phyloP scores from a whole-genome alignment of 2,888 invertebrate species.

The Platynereis dumerilii region DNA sequence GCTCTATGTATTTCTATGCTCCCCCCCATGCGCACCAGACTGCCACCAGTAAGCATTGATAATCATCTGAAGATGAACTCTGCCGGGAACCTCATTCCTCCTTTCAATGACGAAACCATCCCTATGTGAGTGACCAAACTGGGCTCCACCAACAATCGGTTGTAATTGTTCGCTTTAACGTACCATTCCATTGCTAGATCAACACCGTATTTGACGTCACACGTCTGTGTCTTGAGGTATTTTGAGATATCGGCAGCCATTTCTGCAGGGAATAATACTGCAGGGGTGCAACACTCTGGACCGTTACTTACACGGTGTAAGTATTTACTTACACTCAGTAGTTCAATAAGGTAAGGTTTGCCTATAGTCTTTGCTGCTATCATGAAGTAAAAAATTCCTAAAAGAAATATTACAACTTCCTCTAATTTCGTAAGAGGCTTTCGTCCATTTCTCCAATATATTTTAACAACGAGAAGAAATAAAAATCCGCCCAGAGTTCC shows the following conservation, averaged over 20 bases:
- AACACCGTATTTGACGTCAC: constrained; percentile 6
- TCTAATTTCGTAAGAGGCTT: neutral
- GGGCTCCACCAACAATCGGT: constrained; percentile 18
- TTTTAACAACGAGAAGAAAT: neutral
- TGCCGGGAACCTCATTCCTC: neutral
- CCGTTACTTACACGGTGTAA: constrained; percentile 13
- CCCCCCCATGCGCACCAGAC: too few relatives aligned
- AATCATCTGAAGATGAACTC: constrained; percentile 15
- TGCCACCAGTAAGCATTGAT: too few relatives aligned
- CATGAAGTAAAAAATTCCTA: neutral
- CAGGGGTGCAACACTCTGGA: constrained; percentile 25
- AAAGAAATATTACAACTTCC: neutral
- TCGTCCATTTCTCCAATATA: too few relatives aligned
- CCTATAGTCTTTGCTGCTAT: neutral
- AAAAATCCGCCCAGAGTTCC: constrained; percentile 19
- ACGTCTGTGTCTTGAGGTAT: constrained; percentile 1
- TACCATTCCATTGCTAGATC: constrained; percentile 22
- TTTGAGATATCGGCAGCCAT: constrained; percentile 11
- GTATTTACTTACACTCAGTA: neutral
- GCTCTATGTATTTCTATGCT: too few relatives aligned
- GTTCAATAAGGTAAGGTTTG: neutral
- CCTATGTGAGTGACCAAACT: constrained; percentile 21
- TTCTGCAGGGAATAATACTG: constrained; percentile 11
- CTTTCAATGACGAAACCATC: constrained; percentile 15
- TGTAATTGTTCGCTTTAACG: constrained; percentile 1